phyloP scores from a whole-genome alignment of 1,140 invertebrate genomes.

The Pentalonia nigronervosa region DNA sequence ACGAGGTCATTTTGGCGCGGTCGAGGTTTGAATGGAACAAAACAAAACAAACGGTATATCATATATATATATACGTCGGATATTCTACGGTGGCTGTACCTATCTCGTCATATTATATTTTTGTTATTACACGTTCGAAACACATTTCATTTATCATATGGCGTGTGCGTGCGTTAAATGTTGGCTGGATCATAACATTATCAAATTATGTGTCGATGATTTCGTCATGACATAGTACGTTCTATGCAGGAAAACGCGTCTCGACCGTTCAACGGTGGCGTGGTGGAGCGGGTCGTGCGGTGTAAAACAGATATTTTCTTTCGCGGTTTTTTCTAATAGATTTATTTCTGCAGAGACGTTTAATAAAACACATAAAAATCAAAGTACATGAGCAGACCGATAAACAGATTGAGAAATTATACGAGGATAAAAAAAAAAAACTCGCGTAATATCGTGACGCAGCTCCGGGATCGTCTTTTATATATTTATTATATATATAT shows the following conservation, averaged over 20 bases:
- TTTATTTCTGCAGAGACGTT: not conserved
- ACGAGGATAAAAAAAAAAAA: not conserved
- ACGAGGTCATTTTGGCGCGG: constrained; percentile 31
- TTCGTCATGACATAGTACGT: not conserved
- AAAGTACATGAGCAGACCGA: not conserved
- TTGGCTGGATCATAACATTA: not conserved
- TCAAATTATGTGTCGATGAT: not conserved
- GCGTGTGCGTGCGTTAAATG: not conserved
- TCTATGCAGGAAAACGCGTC: not conserved
- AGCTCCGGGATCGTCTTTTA: not conserved
- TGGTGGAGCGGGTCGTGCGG: not conserved
- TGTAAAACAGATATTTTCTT: not conserved
- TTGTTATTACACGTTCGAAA: not conserved
- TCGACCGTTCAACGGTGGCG: not conserved
- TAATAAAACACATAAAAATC: not conserved
- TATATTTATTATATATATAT: not conserved
- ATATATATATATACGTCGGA: not conserved
- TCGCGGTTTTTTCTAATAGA: not conserved
- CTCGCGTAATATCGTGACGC: not conserved
- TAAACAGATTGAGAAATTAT: not conserved
- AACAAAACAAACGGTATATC: not conserved
- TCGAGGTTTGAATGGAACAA: not conserved
- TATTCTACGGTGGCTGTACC: not conserved
- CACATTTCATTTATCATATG: not conserved
- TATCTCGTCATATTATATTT: not conserved